Evolutionary conservation across 2,113 vertebrate genomes (phyloP), one percentile per base, ranked within the genome.

Genomic region (Ibidorhyncha struthersii): DNA sequence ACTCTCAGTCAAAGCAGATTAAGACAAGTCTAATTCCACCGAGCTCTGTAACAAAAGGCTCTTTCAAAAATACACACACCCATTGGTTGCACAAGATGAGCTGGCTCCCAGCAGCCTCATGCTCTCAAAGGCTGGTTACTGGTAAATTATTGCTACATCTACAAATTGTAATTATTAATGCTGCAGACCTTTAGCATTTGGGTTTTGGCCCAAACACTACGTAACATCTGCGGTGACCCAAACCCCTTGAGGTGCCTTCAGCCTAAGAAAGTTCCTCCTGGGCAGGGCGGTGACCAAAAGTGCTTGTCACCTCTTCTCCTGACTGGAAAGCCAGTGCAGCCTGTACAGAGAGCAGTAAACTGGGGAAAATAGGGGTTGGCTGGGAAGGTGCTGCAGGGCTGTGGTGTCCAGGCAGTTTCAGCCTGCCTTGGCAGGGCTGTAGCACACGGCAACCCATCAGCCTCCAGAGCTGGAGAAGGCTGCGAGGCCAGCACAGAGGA

Each of bases 61-160:
- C 91, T 96, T 97, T 97, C 91, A 95, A 76, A 95, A 96, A 94
- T 73, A 67, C 23, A 90, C 84, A 97, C 94, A 77, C 96, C 95
- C 97, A 90, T 80, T 3, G 5, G 47, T 97, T 97, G 90, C 97
- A 96, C 87, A 96, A 94, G 89, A 93, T 43, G 78, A 85, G 87
- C 71, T 91, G 97, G 84, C 87, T 95, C 67, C 50, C 63, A 89
- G 47, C 58, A 77, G 30, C n/a, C 59, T 82, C 22, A 4, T 52
- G 21, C 79, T 88, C 79, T 95, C 67, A 22, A 34, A 88, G 74
- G 6, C 63, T 72, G 82, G 78, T 92, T 91, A 76, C 93, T 70
- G 79, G 71, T 82, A 94, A 93, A 81, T 86, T 43, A 86, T 88
- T 96, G 84, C 95, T 94, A 78, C 87, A 86, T 73, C 36, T 66